Base-by-base conservation (phyloP, 2,113 vertebrate species). In the Fregata magnificens region DNA sequence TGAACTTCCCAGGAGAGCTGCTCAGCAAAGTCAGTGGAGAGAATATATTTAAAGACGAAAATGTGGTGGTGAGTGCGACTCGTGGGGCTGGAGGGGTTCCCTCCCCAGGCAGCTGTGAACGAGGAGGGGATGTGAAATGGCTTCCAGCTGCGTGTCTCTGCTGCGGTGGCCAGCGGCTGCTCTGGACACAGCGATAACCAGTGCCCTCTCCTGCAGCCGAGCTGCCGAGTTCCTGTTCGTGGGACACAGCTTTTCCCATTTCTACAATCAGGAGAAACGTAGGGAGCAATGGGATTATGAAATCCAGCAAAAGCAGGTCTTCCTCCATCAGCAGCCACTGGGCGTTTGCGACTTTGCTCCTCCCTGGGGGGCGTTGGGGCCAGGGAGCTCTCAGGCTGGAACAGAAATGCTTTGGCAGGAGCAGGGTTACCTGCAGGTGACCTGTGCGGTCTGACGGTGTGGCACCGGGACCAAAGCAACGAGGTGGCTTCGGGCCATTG, bases 31-130 rank as follows among this genome's bases (percentile, higher is more conserved):
- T 98, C 94, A 98, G 93, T 1, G 98, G 99, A 40, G 98, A 98
- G 63, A 95, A 97, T 10, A 96, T 99, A 91, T 99, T 99, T 88
- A 76, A 96, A 63, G 99, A 99, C 2, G 98, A 99, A 95, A 98
- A 95, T 10, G 16, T 97, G 6, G 80, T 84, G 98, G 99, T 99
- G 97, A 97, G 96, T 42, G 69, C 7, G 16, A 22, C 22, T 73
- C 14, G 10, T 2, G 17, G 38, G 59, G 34, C 28, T 0, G 3
- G 28, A 61, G 18, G 34, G 18, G 25, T 11, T 40, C 24, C 53
- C 22, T 73, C 59, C 40, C 45, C 1, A 22, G 1, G 34, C 0
- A 5, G 28, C 49, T 71, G 26, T 26, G 18, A 25, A 13, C 2
- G 4, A 34, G 40, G 16, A 10, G 28, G 24, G 47, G 2, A 2